These are phyloP conservation scores for Entomyzon cyanotis DNA, from an alignment of 2,113 vertebrate species.

Conservation along the genomic window DNA sequence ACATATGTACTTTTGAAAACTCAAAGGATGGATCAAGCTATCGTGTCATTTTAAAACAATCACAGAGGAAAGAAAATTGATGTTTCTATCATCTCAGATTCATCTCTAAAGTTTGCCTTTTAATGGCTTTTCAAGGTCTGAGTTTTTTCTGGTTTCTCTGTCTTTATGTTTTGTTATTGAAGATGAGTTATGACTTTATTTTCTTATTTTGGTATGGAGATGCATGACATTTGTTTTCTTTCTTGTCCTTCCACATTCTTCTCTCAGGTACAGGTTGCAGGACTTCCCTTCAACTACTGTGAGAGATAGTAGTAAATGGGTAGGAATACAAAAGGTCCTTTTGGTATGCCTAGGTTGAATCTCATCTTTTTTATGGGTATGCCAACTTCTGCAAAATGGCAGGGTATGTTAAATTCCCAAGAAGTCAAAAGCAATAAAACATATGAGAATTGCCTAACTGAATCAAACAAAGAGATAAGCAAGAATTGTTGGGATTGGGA, in stretches of 20 bases:
- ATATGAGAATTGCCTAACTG: background rate
- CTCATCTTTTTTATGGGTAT: background rate
- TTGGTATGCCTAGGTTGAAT: background rate
- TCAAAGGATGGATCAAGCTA: background rate
- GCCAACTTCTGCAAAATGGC: background rate
- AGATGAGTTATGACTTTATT: background rate
- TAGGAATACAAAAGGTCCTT: background rate
- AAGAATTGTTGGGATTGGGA: background rate
- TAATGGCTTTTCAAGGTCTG: background rate
- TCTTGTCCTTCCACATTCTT: background rate
- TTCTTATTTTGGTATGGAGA: background rate
- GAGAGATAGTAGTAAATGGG: background rate
- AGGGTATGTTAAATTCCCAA: background rate
- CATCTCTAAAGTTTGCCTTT: background rate
- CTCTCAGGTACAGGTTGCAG: background rate
- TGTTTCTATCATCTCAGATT: background rate
- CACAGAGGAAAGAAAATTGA: background rate
- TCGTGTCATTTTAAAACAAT: background rate
- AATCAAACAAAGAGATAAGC: background rate
- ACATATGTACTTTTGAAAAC: background rate
- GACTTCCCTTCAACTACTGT: background rate
- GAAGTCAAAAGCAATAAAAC: background rate
- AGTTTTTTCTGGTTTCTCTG: background rate
- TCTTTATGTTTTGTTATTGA: background rate
- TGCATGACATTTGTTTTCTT: background rate